Base-by-base conservation (phyloP, 2,797 vertebrate genomes). In the Lycodopsis pacificus region DNA sequence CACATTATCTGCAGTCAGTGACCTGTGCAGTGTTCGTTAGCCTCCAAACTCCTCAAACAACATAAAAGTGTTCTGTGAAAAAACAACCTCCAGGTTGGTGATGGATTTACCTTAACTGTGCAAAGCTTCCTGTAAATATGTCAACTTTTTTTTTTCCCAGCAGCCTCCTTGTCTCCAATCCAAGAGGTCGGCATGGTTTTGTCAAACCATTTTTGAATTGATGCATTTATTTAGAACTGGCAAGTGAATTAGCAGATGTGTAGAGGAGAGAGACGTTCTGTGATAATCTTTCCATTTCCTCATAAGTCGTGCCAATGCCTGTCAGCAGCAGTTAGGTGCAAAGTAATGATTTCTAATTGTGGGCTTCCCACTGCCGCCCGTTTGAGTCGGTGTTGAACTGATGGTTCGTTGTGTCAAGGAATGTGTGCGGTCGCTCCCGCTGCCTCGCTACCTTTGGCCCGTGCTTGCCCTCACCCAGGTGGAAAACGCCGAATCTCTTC, bases 231-330 rank as follows among this genome's bases (percentile, higher is more conserved):
- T 90, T 86, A 74, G 80, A 87, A 32, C 77, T 86, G 88, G 87
- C 81, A 78, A 81, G 46, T 81, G 81, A 90, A 88, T 90, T 87
- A 83, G 77, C 80, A 79, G 80, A 87, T 79, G 86, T 85, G 73
- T 76, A 86, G 82, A 82, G 73, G 61, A 77, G 80, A 70, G 68
- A 80, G 72, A 89, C 80, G 89, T 82, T 79, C 76, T 78, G 73
- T 88, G 87, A 79, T 90, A 90, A 91, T 90, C 84, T 88, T 85
- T 87, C 79, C 86, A 80, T 90, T 89, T 90, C 65, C 86, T 86
- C 85, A 90, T 85, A 87, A 81, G 84, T 82, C 58, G 59, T 85
- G 81, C 75, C 74, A 80, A 82, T 79, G 89, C 83, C 86, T 90
- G 88, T 91, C 91, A 89, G 81, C 77, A 61, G 88, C 67, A 71